phyloP scores from a whole-genome alignment of 2,888 invertebrate genomes.

The Eurytoma adleriae region DNA sequence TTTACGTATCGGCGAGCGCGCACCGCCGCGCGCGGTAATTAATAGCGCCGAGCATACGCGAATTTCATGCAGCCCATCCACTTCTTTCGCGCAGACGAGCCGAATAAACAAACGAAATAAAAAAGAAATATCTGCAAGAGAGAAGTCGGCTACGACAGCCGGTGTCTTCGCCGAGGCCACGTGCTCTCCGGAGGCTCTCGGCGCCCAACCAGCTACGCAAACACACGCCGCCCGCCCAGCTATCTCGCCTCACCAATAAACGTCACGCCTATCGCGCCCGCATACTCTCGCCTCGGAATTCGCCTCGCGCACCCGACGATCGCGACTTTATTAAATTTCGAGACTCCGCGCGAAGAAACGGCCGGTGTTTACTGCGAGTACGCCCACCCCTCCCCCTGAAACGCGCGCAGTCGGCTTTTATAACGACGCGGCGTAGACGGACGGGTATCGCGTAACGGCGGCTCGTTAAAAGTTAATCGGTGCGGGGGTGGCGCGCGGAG shows the following conservation, averaged over 20 bases:
- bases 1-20: constrained; percentile 3
- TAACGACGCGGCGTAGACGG: too few relatives aligned
- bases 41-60: too few relatives aligned
- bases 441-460: background rate
- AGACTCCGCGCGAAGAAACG: too few relatives aligned
- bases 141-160: background rate
- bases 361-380: too few relatives aligned
- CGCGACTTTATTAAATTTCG: too few relatives aligned
- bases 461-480: constrained; percentile 37
- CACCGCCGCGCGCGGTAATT: background rate
- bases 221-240: constrained; percentile 38
- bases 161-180: constrained; percentile 54
- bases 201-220: constrained; percentile 58
- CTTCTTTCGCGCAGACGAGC: too few relatives aligned
- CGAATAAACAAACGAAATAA: too few relatives aligned
- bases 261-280: background rate
- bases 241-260: background rate
- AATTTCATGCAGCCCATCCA: too few relatives aligned
- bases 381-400: too few relatives aligned
- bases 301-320: too few relatives aligned
- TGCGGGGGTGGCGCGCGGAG: background rate
- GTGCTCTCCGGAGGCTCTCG: constrained; percentile 44
- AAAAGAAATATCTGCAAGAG: background rate
- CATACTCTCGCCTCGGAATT: too few relatives aligned
- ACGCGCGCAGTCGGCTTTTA: too few relatives aligned